Evolutionary conservation across 1,140 invertebrate genomes (phyloP).

Genomic region (Drosophila takahashii): DNA sequence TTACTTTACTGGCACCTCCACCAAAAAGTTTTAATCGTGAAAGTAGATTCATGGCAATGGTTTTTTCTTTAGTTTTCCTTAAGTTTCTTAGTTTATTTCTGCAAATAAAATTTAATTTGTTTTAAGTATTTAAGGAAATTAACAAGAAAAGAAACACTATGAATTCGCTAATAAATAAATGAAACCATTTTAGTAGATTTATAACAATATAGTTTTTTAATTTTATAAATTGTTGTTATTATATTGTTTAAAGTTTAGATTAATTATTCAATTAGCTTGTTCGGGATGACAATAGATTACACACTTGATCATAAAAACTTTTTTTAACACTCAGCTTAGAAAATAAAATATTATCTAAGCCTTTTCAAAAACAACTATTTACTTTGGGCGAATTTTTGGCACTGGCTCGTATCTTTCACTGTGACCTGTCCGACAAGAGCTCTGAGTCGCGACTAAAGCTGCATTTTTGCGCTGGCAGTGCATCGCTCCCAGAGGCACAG

Average conservation of each 20-base stretch:
- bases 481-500: constrained; percentile 25
- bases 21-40: constrained; percentile 57
- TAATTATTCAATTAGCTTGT: no score
- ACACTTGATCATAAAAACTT: no score
- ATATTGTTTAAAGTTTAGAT: no score
- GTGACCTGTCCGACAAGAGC: constrained; percentile 36
- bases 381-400: neutral
- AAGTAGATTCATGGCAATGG: constrained; percentile 53
- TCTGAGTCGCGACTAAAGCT: constrained; percentile 50
- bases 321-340: neutral
- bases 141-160: no score
- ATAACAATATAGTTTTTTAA: no score
- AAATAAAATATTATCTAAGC: neutral
- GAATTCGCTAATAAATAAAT: no score
- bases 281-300: no score
- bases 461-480: constrained; percentile 31
- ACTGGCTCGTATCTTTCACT: neutral
- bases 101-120: neutral
- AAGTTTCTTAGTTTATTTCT: neutral
- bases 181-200: no score
- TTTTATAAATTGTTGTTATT: no score
- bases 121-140: neutral
- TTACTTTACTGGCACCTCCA: constrained; percentile 47
- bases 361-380: neutral
- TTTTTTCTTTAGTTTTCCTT: neutral